These are phyloP conservation scores for Brachionichthys hirsutus DNA, from an alignment of 2,113 vertebrate genomes.

Conservation along the genomic window DNA sequence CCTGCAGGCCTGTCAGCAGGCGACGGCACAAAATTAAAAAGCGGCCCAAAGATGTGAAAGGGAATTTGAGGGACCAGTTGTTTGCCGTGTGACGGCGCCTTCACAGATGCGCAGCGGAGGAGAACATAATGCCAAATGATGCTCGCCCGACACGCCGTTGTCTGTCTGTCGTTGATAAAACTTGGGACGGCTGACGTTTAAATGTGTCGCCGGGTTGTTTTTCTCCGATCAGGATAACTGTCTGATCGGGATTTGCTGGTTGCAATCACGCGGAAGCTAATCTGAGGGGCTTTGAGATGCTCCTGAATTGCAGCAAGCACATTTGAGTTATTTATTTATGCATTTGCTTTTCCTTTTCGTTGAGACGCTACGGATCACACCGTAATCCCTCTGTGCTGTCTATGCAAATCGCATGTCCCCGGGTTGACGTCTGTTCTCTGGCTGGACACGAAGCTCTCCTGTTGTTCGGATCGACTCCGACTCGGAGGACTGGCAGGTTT, in stretches of 20 bases:
- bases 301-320: conserved; percentile 46
- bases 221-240: conserved; percentile 75
- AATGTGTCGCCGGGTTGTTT: conserved; percentile 60
- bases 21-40: conserved; percentile 27
- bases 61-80: conserved; percentile 47
- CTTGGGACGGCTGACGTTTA: conserved; percentile 67
- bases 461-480: conserved; percentile 62
- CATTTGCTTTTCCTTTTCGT: conserved; percentile 18
- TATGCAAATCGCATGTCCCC: conserved; percentile 68
- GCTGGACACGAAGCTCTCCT: conserved; percentile 65
- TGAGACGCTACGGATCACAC: conserved; percentile 57
- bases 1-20: conserved; percentile 51
- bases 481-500: conserved; percentile 64
- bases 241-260: conserved; percentile 76
- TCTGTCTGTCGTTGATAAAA: conserved; percentile 81
- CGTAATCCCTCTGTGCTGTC: conserved; percentile 71
- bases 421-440: conserved; percentile 63
- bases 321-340: conserved; percentile 23
- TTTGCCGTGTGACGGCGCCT: conserved; percentile 44
- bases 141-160: conserved; percentile 67
- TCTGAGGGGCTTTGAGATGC: conserved; percentile 49
- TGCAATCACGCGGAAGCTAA: conserved; percentile 70
- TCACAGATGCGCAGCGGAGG: conserved; percentile 48
- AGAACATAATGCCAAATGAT: conserved; percentile 72
- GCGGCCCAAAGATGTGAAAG: conserved; percentile 19